A percentile compares a stretch with the other conserved stretches of the same genome.
These are phyloP conservation scores for Orchesella cincta DNA, from an alignment of 1,140 invertebrate genomes.

Conservation along the genomic window DNA sequence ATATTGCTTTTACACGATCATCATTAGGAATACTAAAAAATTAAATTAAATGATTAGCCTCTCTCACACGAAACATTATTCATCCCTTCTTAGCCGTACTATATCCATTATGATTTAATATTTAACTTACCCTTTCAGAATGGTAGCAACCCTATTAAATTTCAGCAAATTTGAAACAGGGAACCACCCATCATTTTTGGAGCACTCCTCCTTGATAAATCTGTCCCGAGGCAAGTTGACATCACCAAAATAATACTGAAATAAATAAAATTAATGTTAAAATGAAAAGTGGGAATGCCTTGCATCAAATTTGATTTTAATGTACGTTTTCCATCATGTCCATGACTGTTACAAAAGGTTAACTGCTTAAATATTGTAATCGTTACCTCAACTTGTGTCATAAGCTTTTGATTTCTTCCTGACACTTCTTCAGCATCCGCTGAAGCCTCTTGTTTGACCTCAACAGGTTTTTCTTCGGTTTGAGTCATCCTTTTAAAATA, in stretches of 20 bases:
- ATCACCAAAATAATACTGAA: slow-evolving; percentile 50
- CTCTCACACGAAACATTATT: no score
- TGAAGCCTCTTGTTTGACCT: background rate
- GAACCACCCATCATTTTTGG: slow-evolving; percentile 49
- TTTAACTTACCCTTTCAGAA: slow-evolving; percentile 42
- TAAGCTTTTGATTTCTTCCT: background rate
- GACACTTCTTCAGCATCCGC: background rate
- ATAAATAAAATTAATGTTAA: slow-evolving; percentile 20
- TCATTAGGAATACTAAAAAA: slow-evolving; percentile 31
- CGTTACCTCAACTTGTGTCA: slow-evolving; percentile 7
- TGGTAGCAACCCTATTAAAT: slow-evolving; percentile 40
- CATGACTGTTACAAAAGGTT: no score
- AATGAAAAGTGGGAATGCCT: no score
- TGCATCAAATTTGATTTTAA: background rate
- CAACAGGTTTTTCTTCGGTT: slow-evolving; percentile 8
- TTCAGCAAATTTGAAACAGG: slow-evolving; percentile 38
- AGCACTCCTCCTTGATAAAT: slow-evolving; percentile 48
- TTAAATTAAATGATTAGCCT: background rate
- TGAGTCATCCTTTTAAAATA: slow-evolving; percentile 5
- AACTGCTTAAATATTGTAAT: no score
- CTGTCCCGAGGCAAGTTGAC: slow-evolving; percentile 45
- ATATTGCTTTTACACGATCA: slow-evolving; percentile 14
- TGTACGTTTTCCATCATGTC: background rate
- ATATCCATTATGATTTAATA: background rate
- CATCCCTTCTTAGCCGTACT: background rate